These are phyloP conservation scores for Gymnosoma rotundatum DNA, from an alignment of 2,888 invertebrate genomes.

Conservation along the genomic window DNA sequence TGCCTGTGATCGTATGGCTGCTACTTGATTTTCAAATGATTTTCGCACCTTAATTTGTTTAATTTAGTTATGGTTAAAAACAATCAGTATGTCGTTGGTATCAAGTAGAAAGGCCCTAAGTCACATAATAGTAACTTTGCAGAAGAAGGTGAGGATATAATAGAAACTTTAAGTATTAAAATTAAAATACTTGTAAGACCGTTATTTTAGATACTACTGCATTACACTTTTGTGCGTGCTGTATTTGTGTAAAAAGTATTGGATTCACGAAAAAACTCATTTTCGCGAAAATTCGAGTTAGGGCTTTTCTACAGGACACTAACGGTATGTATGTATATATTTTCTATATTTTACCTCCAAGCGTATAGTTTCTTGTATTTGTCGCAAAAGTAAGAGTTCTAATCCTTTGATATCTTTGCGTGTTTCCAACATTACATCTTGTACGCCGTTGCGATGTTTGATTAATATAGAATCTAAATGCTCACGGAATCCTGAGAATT, in stretches of 20 bases:
- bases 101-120: too few relatives aligned
- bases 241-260: too few relatives aligned
- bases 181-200: too few relatives aligned
- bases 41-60: conserved; percentile 77
- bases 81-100: too few relatives aligned
- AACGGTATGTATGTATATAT: not conserved
- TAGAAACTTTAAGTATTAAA: too few relatives aligned
- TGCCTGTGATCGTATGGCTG: conserved; percentile 87
- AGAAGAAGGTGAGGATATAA: too few relatives aligned
- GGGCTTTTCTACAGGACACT: too few relatives aligned
- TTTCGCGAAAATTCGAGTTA: too few relatives aligned
- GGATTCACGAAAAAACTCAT: too few relatives aligned
- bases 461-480: conserved; percentile 77
- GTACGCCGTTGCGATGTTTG: conserved; percentile 78
- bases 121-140: too few relatives aligned
- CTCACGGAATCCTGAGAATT: conserved; percentile 78
- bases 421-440: conserved; percentile 80
- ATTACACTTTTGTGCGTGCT: too few relatives aligned
- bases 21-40: conserved; percentile 85
- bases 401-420: conserved; percentile 80
- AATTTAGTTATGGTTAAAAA: not conserved
- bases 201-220: too few relatives aligned
- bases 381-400: conserved; percentile 78
- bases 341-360: conserved; percentile 74
- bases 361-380: conserved; percentile 80